phyloP scores from a whole-genome alignment of 1,140 invertebrate species.

The Zeugodacus cucurbitae region DNA sequence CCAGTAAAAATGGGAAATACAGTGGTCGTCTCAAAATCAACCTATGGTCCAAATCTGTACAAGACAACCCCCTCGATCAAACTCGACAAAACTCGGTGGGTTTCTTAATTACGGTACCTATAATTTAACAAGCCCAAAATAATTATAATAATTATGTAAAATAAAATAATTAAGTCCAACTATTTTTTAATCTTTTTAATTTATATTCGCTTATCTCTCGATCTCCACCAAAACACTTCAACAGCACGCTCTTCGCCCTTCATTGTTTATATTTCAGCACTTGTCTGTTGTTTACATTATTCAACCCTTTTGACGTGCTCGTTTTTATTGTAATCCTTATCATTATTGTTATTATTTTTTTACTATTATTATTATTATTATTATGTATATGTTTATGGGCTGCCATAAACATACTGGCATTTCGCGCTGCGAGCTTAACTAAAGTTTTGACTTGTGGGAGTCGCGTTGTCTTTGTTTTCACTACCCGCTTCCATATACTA shows the following conservation, averaged over 20 bases:
- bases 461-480: background rate
- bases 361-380: background rate
- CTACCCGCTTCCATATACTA: background rate
- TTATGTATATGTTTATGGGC: background rate
- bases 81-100: too few relatives aligned
- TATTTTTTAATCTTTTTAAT: too few relatives aligned
- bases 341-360: background rate
- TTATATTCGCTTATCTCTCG: background rate
- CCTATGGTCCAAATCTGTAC: too few relatives aligned
- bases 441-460: background rate
- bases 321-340: background rate
- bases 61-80: too few relatives aligned
- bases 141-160: too few relatives aligned
- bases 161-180: too few relatives aligned
- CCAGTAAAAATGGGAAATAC: too few relatives aligned
- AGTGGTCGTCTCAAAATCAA: too few relatives aligned
- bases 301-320: background rate
- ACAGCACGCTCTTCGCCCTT: background rate
- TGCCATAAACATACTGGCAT: background rate
- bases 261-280: background rate
- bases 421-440: background rate
- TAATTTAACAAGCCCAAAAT: too few relatives aligned
- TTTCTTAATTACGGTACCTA: too few relatives aligned
- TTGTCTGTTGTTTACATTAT: background rate
- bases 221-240: background rate